Percentiles rank a stretch among this genome's conserved stretches.
phyloP scores from a whole-genome alignment of 2,797 vertebrate species.

The Anniella stebbinsi region DNA sequence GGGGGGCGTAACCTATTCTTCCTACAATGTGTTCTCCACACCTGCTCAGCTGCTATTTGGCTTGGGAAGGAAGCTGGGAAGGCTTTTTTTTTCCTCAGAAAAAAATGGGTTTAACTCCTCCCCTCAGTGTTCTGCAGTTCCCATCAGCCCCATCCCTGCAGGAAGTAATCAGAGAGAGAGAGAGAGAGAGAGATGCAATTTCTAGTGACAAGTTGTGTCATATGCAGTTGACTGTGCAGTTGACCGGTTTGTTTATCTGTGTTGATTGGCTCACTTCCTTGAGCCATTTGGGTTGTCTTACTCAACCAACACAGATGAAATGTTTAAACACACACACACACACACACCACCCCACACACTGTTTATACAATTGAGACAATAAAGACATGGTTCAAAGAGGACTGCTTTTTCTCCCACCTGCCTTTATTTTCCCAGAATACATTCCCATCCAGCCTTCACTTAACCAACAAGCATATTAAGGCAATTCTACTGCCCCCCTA shows the following conservation, averaged over 20 bases:
- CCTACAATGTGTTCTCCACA: too few species aligned
- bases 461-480: neutral
- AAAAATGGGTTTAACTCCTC: neutral
- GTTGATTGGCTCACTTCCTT: neutral
- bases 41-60: too few species aligned
- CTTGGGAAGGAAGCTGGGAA: too few species aligned
- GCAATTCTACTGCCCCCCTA: neutral
- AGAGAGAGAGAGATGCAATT: neutral
- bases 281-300: neutral
- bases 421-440: neutral
- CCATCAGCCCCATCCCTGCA: too few species aligned
- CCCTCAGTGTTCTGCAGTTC: neutral
- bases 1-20: too few species aligned
- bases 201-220: neutral
- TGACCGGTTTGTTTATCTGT: neutral
- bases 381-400: neutral
- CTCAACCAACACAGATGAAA: neutral
- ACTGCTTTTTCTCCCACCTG: too few species aligned
- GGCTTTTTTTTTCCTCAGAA: too few species aligned
- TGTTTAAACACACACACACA: too few species aligned
- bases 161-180: too few species aligned
- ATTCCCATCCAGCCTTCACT: neutral
- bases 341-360: too few species aligned
- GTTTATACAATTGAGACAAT: neutral
- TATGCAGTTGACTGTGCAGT: too few species aligned